Percentiles rank a stretch among this genome's conserved stretches.
phyloP scores from a whole-genome alignment of 2,113 vertebrate species.

The Etia nguti region DNA sequence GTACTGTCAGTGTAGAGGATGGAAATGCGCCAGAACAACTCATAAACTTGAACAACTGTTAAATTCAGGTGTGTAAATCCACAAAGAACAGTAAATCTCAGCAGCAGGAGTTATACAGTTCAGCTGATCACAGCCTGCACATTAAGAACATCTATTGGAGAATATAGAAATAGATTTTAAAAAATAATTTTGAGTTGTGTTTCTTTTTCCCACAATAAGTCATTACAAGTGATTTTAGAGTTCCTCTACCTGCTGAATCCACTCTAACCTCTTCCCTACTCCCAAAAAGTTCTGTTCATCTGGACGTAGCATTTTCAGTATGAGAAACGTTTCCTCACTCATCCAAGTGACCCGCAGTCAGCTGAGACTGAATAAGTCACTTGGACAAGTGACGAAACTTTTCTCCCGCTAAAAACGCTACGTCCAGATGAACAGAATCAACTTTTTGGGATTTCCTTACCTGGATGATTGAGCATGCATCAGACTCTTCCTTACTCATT shows the following conservation, averaged over 20 bases:
- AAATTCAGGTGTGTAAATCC: not conserved
- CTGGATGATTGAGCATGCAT: not conserved
- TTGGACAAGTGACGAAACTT: not conserved
- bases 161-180: too few species aligned
- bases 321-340: not conserved
- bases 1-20: not conserved
- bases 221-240: not conserved
- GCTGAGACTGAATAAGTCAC: not conserved
- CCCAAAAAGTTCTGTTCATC: not conserved
- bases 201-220: not conserved
- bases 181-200: not conserved
- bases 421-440: not conserved
- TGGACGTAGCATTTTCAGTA: not conserved
- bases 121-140: not conserved
- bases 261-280: not conserved
- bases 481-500: not conserved
- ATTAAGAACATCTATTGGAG: not conserved
- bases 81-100: not conserved
- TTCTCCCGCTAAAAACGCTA: not conserved
- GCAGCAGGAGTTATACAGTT: not conserved
- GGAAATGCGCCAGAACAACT: not conserved
- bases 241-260: not conserved
- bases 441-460: not conserved
- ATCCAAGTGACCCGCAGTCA: not conserved
- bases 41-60: not conserved